Evolutionary conservation across 2,113 vertebrate genomes (phyloP).

Genomic region (Tachuris rubrigastra): DNA sequence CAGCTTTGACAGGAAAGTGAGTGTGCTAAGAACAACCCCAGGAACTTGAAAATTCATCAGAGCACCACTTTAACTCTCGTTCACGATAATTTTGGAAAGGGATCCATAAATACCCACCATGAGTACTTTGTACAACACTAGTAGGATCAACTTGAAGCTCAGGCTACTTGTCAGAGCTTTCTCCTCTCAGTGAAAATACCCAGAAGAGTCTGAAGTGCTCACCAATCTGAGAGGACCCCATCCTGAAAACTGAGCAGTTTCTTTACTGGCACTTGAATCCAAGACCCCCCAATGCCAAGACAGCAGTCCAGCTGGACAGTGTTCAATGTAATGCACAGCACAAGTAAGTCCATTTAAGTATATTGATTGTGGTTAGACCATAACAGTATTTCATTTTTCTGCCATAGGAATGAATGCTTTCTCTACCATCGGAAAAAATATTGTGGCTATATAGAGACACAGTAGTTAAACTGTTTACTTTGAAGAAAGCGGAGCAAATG

Average conservation of each 20-base stretch:
- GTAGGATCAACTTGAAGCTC: not conserved
- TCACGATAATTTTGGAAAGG: not conserved
- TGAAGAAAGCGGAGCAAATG: not conserved
- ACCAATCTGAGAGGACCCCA: not conserved
- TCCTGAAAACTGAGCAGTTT: accelerated
- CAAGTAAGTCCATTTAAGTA: not conserved
- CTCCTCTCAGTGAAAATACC: not conserved
- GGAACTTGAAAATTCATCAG: not conserved
- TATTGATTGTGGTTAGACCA: not conserved
- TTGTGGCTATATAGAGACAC: not conserved
- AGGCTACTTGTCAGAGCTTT: not conserved
- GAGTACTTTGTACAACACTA: not conserved
- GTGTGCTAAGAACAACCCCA: not conserved
- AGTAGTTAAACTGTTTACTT: not conserved
- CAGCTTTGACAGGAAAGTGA: slow-evolving; percentile 3
- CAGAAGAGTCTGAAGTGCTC: not conserved
- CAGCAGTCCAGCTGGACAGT: not conserved
- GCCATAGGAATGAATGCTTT: not conserved
- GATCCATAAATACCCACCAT: not conserved
- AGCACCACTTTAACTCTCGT: not conserved
- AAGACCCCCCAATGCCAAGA: not conserved
- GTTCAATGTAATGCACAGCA: not conserved
- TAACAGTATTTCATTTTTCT: not conserved
- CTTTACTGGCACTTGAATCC: not conserved
- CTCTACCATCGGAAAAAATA: not conserved